phyloP scores from a whole-genome alignment of 2,797 vertebrate genomes.

The Hippocampus kuda region DNA sequence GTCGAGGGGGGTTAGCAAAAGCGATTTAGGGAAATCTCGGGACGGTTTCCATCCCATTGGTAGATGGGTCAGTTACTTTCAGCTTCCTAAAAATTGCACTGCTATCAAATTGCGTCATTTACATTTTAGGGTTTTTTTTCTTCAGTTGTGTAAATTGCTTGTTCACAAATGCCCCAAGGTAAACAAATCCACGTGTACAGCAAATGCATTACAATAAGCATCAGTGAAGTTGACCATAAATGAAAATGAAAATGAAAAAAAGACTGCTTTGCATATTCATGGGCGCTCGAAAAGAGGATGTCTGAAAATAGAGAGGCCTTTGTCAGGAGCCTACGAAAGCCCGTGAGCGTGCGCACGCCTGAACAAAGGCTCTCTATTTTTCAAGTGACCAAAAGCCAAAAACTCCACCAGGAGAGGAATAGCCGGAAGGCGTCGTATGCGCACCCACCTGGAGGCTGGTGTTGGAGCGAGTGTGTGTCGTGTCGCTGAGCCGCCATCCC shows the following conservation, averaged over 20 bases:
- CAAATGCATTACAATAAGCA: no score
- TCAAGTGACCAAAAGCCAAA: slow-evolving; percentile 31
- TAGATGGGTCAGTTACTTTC: no score
- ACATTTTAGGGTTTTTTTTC: no score
- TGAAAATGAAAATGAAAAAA: not conserved
- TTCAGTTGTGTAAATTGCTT: no score
- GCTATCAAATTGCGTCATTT: no score
- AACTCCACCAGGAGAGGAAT: slow-evolving; percentile 9
- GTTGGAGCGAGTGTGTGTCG: slow-evolving; percentile 79
- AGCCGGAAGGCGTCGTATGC: slow-evolving; percentile 3
- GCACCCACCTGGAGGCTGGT: slow-evolving; percentile 82
- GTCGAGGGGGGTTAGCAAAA: no score
- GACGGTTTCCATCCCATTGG: no score
- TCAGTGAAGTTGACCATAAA: no score
- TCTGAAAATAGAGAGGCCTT: slow-evolving; percentile 50
- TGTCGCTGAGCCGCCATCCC: slow-evolving; percentile 82
- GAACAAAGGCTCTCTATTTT: slow-evolving; percentile 53
- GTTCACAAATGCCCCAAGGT: no score
- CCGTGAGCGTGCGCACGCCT: slow-evolving; percentile 17
- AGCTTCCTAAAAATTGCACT: no score
- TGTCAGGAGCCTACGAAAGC: slow-evolving; percentile 41
- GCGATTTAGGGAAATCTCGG: no score
- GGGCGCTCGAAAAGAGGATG: slow-evolving; percentile 30
- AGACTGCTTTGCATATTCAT: slow-evolving; percentile 39
- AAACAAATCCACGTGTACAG: no score